Percentiles rank a stretch among this genome's conserved stretches.
These are phyloP conservation scores for Drosophila helvetica DNA, from an alignment of 2,888 invertebrate genomes.

Conservation along the genomic window DNA sequence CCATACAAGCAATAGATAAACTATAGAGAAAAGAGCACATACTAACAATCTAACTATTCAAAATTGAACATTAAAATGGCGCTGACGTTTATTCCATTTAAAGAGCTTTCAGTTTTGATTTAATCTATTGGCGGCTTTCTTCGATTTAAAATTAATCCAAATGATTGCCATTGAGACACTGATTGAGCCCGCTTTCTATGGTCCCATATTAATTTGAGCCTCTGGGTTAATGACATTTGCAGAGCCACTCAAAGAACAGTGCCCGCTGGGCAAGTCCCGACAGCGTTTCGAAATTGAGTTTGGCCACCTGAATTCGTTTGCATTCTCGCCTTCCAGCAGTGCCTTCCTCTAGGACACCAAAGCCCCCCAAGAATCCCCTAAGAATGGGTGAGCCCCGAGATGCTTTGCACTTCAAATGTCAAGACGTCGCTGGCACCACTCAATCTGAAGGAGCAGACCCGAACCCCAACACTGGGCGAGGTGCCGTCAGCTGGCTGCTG, in stretches of 20 bases:
- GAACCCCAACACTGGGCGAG: neutral
- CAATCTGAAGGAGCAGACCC: constrained; percentile 36
- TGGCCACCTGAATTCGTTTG: constrained; percentile 56
- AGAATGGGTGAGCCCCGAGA: constrained; percentile 21
- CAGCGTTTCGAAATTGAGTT: constrained; percentile 60
- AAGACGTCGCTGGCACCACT: constrained; percentile 23
- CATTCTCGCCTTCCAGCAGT: constrained; percentile 21
- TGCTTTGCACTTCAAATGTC: constrained; percentile 50
- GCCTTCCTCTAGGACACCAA: neutral
- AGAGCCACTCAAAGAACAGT: constrained; percentile 11
- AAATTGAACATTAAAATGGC: neutral
- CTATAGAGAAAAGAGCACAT: too few relatives aligned
- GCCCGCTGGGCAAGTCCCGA: constrained; percentile 21
- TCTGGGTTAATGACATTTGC: constrained; percentile 44
- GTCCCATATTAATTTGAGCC: constrained; percentile 34
- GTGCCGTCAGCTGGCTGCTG: constrained; percentile 11
- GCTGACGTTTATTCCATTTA: neutral
- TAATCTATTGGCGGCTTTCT: neutral
- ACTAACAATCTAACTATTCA: too few relatives aligned
- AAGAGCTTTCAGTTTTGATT: neutral
- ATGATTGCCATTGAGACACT: constrained; percentile 19
- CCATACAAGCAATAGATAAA: too few relatives aligned
- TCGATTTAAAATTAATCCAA: neutral
- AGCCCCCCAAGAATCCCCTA: constrained; percentile 5
- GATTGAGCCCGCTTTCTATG: constrained; percentile 18